A percentile compares a stretch with the other conserved stretches of the same genome.
Conservation (phyloP, 37 sponge, comb jelly and placozoan species). For the Bolinopsis microptera region DNA sequence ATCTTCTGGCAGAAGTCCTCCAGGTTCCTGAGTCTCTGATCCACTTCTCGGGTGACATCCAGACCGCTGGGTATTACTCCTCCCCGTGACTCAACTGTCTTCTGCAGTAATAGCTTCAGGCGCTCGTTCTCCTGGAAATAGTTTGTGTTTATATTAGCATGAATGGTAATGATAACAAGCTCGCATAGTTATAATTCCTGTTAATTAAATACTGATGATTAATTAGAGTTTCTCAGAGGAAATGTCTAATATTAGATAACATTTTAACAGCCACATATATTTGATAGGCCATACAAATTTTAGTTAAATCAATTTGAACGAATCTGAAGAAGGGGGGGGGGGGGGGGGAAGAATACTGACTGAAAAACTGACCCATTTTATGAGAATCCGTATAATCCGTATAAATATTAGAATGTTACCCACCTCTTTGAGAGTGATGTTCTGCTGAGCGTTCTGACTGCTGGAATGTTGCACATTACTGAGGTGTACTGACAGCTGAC, state of each 20-base stretch:
- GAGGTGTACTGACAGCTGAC: slow-evolving; percentile 40
- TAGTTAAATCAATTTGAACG: too few relatives aligned
- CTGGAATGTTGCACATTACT: background rate
- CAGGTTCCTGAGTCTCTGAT: slow-evolving; percentile 38
- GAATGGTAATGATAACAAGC: background rate
- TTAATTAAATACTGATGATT: background rate
- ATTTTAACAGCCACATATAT: too few relatives aligned
- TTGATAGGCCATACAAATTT: too few relatives aligned
- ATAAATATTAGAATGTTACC: too few relatives aligned
- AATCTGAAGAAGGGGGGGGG: too few relatives aligned
- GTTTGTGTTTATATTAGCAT: background rate
- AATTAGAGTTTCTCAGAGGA: background rate
- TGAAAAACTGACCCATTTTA: too few relatives aligned
- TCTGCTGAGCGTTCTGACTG: slow-evolving; percentile 55
- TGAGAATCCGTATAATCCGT: too few relatives aligned
- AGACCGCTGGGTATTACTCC: background rate
- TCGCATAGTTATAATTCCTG: background rate
- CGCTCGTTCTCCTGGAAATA: slow-evolving; percentile 38
- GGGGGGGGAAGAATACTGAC: too few relatives aligned
- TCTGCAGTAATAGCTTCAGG: background rate
- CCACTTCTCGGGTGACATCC: slow-evolving; percentile 27
- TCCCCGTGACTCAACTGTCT: background rate
- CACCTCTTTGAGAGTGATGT: slow-evolving; percentile 55
- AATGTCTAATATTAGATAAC: background rate
- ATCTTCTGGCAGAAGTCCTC: slow-evolving; percentile 50